Percentiles rank a stretch among this genome's conserved stretches.
Conservation (phyloP, 2,888 invertebrate species). For the Hydriomena furcata region DNA sequence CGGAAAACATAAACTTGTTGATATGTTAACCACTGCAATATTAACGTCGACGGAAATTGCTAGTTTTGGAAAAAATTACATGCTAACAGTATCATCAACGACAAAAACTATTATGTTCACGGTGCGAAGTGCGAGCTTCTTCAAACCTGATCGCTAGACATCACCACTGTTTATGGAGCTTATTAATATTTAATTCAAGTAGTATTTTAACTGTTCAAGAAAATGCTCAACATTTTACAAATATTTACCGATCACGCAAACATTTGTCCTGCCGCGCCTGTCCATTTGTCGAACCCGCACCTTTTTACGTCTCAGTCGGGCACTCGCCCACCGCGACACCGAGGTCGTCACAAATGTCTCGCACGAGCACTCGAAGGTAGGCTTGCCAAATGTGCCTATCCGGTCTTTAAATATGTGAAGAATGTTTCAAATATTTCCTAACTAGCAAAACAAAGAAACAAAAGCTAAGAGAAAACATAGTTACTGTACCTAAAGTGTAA, state of each 20-base stretch:
- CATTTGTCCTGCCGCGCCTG: no score
- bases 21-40: conserved; percentile 27
- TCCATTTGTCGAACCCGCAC: no score
- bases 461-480: conserved; percentile 45
- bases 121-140: no score
- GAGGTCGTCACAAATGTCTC: no score
- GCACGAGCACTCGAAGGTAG: background rate
- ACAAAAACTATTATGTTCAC: conserved; percentile 17
- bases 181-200: no score
- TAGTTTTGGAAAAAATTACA: conserved; percentile 28
- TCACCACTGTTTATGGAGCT: no score
- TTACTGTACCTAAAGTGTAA: conserved; percentile 32
- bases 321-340: no score
- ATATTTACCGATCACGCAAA: no score
- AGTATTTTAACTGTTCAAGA: no score
- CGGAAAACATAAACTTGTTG: conserved; percentile 29
- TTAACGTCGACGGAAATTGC: conserved; percentile 29
- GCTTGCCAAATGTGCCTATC: background rate
- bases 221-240: no score
- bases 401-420: conserved; percentile 8
- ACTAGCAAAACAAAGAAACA: conserved; percentile 37
- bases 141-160: conserved; percentile 2
- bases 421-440: conserved; percentile 31
- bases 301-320: no score
- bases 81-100: conserved; percentile 14